A percentile compares a stretch with the other conserved stretches of the same genome.
Evolutionary conservation across 1,140 invertebrate genomes (phyloP).

Genomic region (Andrena cerasifolii): DNA sequence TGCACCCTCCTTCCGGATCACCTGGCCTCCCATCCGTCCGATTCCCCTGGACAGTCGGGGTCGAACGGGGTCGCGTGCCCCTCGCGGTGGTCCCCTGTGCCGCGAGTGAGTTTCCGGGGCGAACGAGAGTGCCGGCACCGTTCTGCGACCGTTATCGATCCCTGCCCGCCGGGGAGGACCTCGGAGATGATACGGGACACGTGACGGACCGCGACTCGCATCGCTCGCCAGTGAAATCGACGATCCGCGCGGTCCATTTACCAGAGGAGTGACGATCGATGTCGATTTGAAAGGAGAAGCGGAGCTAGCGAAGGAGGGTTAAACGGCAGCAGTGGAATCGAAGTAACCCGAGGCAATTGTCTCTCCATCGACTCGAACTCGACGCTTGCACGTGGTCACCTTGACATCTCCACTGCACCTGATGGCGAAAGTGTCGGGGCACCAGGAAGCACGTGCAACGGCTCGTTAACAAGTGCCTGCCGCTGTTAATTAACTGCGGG

Average conservation of each 20-base stretch:
- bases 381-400: conserved; percentile 47
- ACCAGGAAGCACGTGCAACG: conserved; percentile 28
- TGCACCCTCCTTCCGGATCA: conserved; percentile 30
- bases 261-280: neutral
- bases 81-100: neutral
- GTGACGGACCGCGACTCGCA: neutral
- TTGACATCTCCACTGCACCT: conserved; percentile 35
- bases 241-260: too few relatives aligned
- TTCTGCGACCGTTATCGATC: neutral
- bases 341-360: conserved; percentile 28
- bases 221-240: neutral
- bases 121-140: neutral
- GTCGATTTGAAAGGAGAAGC: neutral
- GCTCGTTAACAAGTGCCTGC: conserved; percentile 17
- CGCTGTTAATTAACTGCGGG: conserved; percentile 13
- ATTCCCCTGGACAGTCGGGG: neutral
- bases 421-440: conserved; percentile 26
- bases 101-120: conserved; percentile 10
- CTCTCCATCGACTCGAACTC: neutral
- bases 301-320: neutral
- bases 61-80: neutral
- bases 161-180: neutral
- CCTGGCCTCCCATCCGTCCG: too few relatives aligned
- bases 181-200: neutral
- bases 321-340: too few relatives aligned